A percentile compares a stretch with the other conserved stretches of the same genome.
Conservation (phyloP, 30 jellyfish, hydroid and myxozoan species). For the Chrysaora quinquecirrha region DNA sequence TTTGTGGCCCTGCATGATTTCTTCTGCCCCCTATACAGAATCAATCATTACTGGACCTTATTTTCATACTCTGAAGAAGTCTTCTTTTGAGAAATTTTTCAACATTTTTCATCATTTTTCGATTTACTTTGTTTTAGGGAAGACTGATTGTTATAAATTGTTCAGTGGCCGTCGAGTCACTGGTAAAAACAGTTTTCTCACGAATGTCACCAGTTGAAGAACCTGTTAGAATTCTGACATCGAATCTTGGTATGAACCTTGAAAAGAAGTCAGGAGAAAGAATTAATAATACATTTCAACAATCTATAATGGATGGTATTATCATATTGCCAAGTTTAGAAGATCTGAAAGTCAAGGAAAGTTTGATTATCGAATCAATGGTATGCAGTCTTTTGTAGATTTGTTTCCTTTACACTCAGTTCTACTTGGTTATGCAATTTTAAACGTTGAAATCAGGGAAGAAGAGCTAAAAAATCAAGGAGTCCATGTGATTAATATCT, state of each 20-base stretch:
- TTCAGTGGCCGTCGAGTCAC: constrained; percentile 9
- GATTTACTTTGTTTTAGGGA: no score
- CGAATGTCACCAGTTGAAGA: constrained; percentile 47
- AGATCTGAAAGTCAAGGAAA: constrained; percentile 3
- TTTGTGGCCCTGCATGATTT: no score
- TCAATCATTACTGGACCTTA: no score
- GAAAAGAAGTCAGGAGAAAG: neutral
- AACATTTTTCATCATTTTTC: no score
- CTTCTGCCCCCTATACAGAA: no score
- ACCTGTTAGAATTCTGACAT: constrained; percentile 4
- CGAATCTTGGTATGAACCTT: constrained; percentile 25
- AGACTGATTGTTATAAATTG: constrained; percentile 5
- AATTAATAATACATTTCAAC: constrained; percentile 1
- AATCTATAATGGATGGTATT: constrained; percentile 11
- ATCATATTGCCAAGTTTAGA: constrained; percentile 31
- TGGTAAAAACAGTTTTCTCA: constrained; percentile 23
- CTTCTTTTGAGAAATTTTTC: no score
- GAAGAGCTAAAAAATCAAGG: no score
- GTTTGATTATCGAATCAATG: neutral
- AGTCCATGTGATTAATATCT: no score
- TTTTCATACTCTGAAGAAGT: no score
- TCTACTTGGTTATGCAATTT: no score
- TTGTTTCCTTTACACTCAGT: no score
- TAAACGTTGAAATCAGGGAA: no score
- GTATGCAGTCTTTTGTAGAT: neutral